Percentiles rank a stretch among this genome's conserved stretches.
Evolutionary conservation across 2,797 vertebrate genomes (phyloP).

Genomic region (Centroberyx gerrardi): DNA sequence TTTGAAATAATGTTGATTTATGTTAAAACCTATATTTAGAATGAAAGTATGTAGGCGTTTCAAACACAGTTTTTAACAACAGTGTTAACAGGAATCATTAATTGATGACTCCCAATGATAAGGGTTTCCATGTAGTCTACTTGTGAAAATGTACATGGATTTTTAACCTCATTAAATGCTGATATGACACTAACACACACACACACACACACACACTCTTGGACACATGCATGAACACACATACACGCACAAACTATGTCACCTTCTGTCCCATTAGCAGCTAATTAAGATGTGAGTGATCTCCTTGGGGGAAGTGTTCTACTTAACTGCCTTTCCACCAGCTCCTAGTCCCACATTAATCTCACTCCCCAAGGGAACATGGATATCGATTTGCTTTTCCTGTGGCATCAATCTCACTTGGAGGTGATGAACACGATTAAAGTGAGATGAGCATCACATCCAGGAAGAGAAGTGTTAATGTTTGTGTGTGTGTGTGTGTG

Average conservation of each 20-base stretch:
- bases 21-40: too few species aligned
- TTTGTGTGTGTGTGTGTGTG: background rate
- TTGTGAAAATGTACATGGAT: background rate
- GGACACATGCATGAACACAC: background rate
- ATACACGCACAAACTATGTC: slow-evolving; percentile 35
- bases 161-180: slow-evolving; percentile 32
- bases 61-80: too few species aligned
- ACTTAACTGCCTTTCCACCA: slow-evolving; percentile 68
- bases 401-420: slow-evolving; percentile 63
- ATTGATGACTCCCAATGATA: slow-evolving; percentile 1
- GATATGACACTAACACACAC: slow-evolving; percentile 13
- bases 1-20: too few species aligned
- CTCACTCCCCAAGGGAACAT: slow-evolving; percentile 52
- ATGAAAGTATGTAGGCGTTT: background rate
- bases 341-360: slow-evolving; percentile 70
- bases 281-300: slow-evolving; percentile 72
- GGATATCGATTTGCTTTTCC: slow-evolving; percentile 65
- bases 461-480: slow-evolving; percentile 36
- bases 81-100: slow-evolving; percentile 5
- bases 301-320: slow-evolving; percentile 68
- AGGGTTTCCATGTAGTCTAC: slow-evolving; percentile 1
- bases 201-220: slow-evolving; percentile 3
- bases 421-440: slow-evolving; percentile 67
- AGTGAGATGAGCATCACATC: slow-evolving; percentile 52
- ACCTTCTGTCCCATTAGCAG: slow-evolving; percentile 59